These are phyloP conservation scores for Acronicta alni DNA, from an alignment of 2,888 invertebrate genomes.

Conservation along the genomic window DNA sequence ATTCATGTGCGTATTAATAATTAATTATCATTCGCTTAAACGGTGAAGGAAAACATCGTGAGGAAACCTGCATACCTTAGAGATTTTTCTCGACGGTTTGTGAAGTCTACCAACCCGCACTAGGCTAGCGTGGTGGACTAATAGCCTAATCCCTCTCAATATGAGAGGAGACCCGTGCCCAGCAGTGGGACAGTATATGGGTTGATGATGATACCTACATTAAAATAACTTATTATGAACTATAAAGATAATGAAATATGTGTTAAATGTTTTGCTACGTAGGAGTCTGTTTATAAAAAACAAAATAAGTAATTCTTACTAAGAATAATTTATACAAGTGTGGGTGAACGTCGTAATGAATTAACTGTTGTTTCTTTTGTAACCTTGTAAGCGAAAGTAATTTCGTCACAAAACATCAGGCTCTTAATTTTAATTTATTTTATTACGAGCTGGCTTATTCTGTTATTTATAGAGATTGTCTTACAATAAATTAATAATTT, in stretches of 20 bases:
- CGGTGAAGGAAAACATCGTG: too few relatives aligned
- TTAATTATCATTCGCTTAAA: too few relatives aligned
- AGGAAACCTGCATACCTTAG: too few relatives aligned
- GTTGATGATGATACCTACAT: too few relatives aligned
- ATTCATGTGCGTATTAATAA: too few relatives aligned
- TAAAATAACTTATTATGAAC: too few relatives aligned
- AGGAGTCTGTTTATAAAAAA: constrained; percentile 12
- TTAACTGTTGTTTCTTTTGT: constrained; percentile 17
- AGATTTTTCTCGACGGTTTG: too few relatives aligned
- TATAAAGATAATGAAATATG: not conserved
- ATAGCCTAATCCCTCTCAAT: too few relatives aligned
- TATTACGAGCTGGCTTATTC: constrained; percentile 5
- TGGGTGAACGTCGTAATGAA: constrained; percentile 30
- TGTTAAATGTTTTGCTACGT: constrained; percentile 2
- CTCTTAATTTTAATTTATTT: constrained; percentile 24
- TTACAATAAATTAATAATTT: not conserved
- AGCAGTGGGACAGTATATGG: too few relatives aligned
- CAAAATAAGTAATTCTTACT: constrained; percentile 8
- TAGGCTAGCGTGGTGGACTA: too few relatives aligned
- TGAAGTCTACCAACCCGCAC: too few relatives aligned
- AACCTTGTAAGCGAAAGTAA: constrained; percentile 28
- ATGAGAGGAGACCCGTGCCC: too few relatives aligned
- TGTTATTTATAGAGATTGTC: not conserved
- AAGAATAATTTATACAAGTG: constrained; percentile 22
- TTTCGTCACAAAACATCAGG: constrained; percentile 17